phyloP scores from a whole-genome alignment of 2,797 vertebrate genomes.

The Artibeus lituratus region DNA sequence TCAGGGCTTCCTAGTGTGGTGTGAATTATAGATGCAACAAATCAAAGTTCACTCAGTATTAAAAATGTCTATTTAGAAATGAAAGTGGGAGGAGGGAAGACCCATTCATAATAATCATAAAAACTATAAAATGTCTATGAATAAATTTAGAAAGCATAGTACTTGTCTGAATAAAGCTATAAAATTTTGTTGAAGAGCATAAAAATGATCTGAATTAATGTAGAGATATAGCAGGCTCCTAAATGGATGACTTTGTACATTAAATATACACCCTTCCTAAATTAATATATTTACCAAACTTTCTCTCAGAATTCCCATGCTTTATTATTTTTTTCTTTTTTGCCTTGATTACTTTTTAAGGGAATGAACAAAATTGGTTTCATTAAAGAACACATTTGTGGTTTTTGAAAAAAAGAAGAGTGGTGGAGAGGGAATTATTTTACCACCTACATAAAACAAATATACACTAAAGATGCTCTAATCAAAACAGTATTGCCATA shows the following conservation, averaged over 20 bases:
- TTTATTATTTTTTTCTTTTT: background rate
- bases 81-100: constrained; percentile 26
- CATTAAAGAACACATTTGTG: background rate
- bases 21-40: constrained; percentile 47
- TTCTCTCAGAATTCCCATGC: background rate
- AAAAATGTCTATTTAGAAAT: constrained; percentile 47
- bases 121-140: constrained; percentile 69
- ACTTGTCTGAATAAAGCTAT: constrained; percentile 69
- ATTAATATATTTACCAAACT: constrained; percentile 31
- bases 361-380: background rate
- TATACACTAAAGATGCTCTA: background rate
- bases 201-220: constrained; percentile 73
- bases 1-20: background rate
- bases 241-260: constrained; percentile 24
- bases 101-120: constrained; percentile 71
- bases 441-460: background rate
- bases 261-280: constrained; percentile 39
- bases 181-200: constrained; percentile 70
- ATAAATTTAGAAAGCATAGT: constrained; percentile 66
- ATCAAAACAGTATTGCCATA: constrained; percentile 27
- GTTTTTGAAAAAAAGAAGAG: background rate
- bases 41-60: constrained; percentile 55
- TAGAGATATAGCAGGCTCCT: constrained; percentile 6
- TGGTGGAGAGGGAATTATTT: background rate
- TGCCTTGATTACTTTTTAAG: background rate